Percentiles rank a stretch among this genome's conserved stretches.
phyloP scores from a whole-genome alignment of 2,113 vertebrate genomes.

The Egretta garzetta region DNA sequence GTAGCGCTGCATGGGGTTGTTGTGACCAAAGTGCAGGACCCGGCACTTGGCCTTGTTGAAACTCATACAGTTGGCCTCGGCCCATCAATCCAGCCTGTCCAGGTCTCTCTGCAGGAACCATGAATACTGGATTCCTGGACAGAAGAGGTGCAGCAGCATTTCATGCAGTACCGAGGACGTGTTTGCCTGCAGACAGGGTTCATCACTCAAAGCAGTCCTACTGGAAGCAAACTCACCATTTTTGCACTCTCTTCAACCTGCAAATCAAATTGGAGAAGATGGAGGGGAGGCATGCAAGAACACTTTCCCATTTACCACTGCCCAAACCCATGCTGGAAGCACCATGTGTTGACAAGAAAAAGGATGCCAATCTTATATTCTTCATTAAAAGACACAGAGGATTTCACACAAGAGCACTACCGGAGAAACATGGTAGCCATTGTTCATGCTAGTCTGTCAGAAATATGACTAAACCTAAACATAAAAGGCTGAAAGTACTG shows the following conservation, averaged over 20 bases:
- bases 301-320: not conserved
- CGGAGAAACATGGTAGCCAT: not conserved
- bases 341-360: not conserved
- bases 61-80: no score
- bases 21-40: no score
- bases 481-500: not conserved
- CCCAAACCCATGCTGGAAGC: not conserved
- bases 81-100: no score
- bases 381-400: not conserved
- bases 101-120: no score
- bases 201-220: not conserved
- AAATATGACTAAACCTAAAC: not conserved
- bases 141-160: not conserved
- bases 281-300: not conserved
- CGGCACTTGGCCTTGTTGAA: no score
- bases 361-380: not conserved
- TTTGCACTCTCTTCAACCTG: not conserved
- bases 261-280: not conserved
- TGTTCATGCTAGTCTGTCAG: not conserved
- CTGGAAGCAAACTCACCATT: not conserved
- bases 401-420: not conserved
- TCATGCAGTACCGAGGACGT: not conserved
- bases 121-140: not conserved
- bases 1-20: no score
- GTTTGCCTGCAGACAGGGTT: not conserved